Evolutionary conservation across 1,140 invertebrate genomes (phyloP), one percentile per base, ranked within the genome.

Genomic region (Zaprionus nigranus): DNA sequence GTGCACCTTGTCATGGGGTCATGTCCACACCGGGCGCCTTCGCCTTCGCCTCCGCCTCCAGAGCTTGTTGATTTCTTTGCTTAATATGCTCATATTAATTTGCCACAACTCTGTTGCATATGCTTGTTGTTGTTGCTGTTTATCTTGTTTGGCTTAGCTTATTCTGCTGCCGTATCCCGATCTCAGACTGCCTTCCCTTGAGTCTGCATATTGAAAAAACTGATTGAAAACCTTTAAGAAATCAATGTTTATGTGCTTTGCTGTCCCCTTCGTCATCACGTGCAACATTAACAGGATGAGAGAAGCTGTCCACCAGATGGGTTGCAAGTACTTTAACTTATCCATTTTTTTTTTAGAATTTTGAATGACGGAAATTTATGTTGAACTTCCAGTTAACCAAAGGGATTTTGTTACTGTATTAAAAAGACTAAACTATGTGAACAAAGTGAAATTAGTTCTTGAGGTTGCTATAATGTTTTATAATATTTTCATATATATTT

Each of bases 31-130:
- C 66, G 80, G 76, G 80, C 80, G 67, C 75, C 78, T 43, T 38
- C 12, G 34, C 34, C 34, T 36, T 15, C 40, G 40, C n/a, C n/a
- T 38, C 54, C 36, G 34, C 53, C 38, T 57, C 49, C 46, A 34
- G n/a, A 54, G 54, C 64, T 81, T 79, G 78, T 75, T 85, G 58
- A 75, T 69, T 77, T 57, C 40, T 40, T 20, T 12, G 34, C 12
- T 53, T 88, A 88, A 88, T 90, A 66, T 30, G 30, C 17, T 43
- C 40, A 17, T 34, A 90, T 90, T 80, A 38, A 77, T 88, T 66
- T 69, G 40, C 38, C 38, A 40, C 30, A 22, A n/a, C 34, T n/a
- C 28, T 26, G 46, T 28, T 13, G 40, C 40, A 46, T 46, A 46
- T 46, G 40, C 40, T 22, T 20, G 36, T 30, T 28, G 61, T 22